These are phyloP conservation scores for Papilio demoleus DNA, from an alignment of 2,888 invertebrate genomes.

Conservation along the genomic window DNA sequence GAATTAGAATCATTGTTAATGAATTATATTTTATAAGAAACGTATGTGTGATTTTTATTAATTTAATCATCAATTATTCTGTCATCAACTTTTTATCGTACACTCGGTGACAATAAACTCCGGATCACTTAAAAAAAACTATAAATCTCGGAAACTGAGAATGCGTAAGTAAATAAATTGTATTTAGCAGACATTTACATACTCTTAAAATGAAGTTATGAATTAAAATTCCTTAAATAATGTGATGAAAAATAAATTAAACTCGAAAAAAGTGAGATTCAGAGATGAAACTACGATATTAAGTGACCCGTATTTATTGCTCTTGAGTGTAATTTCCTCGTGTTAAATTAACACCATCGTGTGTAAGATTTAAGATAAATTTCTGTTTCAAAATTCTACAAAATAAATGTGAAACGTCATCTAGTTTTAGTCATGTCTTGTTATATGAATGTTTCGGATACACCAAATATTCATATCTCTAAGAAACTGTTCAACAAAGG, in stretches of 20 bases:
- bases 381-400: slow-evolving; percentile 1
- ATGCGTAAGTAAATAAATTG: too few species aligned
- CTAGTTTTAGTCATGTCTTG: slow-evolving; percentile 19
- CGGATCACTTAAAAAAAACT: too few species aligned
- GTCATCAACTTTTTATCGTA: neutral
- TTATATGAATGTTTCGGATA: slow-evolving; percentile 20
- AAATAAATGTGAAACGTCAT: slow-evolving; percentile 23
- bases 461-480: slow-evolving; percentile 18
- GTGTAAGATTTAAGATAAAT: neutral
- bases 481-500: slow-evolving; percentile 4
- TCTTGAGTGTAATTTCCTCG: neutral
- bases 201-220: too few species aligned
- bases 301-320: too few species aligned
- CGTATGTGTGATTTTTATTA: slow-evolving; percentile 5
- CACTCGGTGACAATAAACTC: too few species aligned
- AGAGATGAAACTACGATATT: too few species aligned
- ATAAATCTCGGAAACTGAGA: too few species aligned
- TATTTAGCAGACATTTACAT: too few species aligned
- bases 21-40: neutral
- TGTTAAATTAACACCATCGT: neutral
- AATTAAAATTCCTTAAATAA: too few species aligned
- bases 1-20: neutral
- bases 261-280: too few species aligned
- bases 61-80: slow-evolving; percentile 11
- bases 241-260: too few species aligned